phyloP scores from a whole-genome alignment of 2,113 vertebrate genomes.

The mouse (Mus musculus) region DNA sequence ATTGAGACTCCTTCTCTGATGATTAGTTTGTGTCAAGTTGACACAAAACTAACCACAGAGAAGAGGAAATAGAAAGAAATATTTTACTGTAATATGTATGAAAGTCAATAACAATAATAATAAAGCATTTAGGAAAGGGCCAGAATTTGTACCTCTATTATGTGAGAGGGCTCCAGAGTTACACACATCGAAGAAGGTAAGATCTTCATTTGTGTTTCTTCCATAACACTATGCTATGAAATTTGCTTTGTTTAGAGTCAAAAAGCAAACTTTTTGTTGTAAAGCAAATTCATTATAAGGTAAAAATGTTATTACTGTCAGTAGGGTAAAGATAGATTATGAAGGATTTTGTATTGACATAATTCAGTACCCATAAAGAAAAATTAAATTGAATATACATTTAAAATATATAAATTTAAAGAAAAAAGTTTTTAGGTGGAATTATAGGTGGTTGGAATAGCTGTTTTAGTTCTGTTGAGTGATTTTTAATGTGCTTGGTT shows the following conservation, averaged over 20 bases:
- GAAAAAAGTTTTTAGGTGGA: not conserved
- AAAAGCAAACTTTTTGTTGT: not conserved
- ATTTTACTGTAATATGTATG: not conserved
- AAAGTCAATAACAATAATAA: not conserved
- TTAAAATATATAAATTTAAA: not conserved
- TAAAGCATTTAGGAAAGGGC: not conserved
- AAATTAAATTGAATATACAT: not conserved
- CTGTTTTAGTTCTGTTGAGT: not conserved
- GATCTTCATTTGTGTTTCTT: not conserved
- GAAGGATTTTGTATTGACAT: not conserved
- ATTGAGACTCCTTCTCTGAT: not conserved
- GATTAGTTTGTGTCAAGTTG: not conserved
- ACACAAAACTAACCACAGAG: not conserved
- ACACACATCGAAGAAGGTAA: not conserved
- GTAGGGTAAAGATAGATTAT: not conserved
- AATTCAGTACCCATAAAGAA: not conserved
- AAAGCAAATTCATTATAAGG: not conserved
- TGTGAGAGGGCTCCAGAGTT: not conserved
- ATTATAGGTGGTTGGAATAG: not conserved
- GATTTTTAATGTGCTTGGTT: not conserved
- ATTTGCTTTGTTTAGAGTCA: too few relatives aligned
- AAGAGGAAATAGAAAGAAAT: not conserved
- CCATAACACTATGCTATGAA: too few relatives aligned
- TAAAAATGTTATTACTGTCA: not conserved
- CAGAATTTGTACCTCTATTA: not conserved